Evolutionary conservation across 2,113 vertebrate species (phyloP).

Genomic region (Labeo catla): DNA sequence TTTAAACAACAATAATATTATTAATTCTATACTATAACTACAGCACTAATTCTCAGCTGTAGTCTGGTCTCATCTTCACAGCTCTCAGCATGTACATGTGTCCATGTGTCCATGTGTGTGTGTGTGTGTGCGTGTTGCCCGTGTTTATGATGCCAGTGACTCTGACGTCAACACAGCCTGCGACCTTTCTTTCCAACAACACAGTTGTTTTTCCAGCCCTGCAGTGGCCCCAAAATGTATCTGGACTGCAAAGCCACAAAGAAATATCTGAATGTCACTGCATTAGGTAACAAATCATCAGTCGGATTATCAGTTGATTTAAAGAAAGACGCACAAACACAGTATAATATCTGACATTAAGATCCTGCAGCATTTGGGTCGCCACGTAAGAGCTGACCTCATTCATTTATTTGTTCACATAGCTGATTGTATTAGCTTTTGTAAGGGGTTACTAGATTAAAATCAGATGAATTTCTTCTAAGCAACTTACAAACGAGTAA

Average conservation of each 20-base stretch:
- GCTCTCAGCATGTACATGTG: constrained; percentile 2
- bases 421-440: background rate
- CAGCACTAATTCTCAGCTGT: background rate
- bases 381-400: background rate
- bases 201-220: constrained; percentile 51
- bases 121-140: constrained; percentile 12
- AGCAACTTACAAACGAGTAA: no score
- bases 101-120: background rate
- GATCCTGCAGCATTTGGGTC: background rate
- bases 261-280: background rate
- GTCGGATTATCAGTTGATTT: background rate
- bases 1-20: background rate
- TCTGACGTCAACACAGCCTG: constrained; percentile 51
- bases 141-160: constrained; percentile 42
- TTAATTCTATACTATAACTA: background rate
- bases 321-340: background rate
- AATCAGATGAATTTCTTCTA: background rate
- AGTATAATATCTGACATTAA: background rate
- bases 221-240: constrained; percentile 32
- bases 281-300: background rate
- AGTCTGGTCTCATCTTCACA: background rate
- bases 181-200: constrained; percentile 44
- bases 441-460: background rate
- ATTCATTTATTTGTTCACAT: background rate
- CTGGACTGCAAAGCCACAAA: background rate